Evolutionary conservation across 2,113 vertebrate genomes (phyloP).

Genomic region (Anseranas semipalmata): DNA sequence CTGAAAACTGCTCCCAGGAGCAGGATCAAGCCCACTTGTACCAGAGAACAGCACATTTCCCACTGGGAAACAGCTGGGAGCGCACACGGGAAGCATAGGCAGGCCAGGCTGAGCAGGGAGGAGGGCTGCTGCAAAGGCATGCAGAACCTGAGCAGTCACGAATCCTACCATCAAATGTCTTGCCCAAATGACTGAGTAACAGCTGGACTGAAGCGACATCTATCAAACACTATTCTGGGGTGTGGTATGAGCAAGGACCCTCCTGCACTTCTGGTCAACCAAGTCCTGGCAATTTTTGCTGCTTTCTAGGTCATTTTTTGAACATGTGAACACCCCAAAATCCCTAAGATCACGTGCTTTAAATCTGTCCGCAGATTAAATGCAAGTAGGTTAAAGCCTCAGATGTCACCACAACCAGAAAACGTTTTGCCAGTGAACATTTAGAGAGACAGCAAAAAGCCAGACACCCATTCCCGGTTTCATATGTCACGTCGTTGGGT

Average conservation of each 20-base stretch:
- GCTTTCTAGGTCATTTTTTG: neutral
- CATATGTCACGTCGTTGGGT: rapidly evolving
- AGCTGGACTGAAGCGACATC: neutral
- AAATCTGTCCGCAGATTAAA: neutral
- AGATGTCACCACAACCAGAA: neutral
- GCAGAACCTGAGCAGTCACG: neutral
- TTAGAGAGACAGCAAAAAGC: neutral
- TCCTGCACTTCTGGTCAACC: neutral
- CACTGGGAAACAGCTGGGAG: neutral
- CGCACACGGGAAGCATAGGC: rapidly evolving
- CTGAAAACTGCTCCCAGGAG: neutral
- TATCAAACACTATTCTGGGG: neutral
- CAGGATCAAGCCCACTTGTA: neutral
- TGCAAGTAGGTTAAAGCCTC: neutral
- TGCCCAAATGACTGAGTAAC: rapidly evolving
- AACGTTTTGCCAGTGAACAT: neutral
- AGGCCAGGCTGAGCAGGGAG: neutral
- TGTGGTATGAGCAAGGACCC: neutral
- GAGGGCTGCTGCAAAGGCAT: neutral
- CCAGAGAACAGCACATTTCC: rapidly evolving
- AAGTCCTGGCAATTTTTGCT: neutral
- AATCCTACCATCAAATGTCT: neutral
- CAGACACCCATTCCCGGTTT: neutral
- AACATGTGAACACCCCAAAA: neutral
- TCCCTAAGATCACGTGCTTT: too few relatives aligned